These are phyloP conservation scores for Phenganax stokvisi DNA, from an alignment of 92 coral and sea anemone species.

Conservation along the genomic window DNA sequence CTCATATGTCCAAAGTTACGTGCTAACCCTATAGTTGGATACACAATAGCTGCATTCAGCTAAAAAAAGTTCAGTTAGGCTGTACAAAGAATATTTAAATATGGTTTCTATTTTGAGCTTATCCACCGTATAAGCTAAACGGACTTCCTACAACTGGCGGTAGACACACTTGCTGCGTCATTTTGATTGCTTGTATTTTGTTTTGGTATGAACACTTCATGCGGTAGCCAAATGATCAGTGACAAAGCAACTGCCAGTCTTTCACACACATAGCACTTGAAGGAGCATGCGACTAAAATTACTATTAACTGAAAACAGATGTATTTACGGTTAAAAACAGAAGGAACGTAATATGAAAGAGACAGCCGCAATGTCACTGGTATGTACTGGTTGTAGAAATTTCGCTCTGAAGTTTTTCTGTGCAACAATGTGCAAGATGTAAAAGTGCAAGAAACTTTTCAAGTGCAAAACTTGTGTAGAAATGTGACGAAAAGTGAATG, in stretches of 20 bases:
- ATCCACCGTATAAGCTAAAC: no score
- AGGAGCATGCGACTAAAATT: not conserved
- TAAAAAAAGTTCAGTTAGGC: no score
- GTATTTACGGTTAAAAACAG: not conserved
- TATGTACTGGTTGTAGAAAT: constrained; percentile 29
- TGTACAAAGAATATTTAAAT: no score
- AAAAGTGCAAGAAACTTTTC: not conserved
- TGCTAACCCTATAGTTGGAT: no score
- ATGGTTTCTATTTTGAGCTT: no score
- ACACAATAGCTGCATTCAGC: no score
- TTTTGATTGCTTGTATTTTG: no score
- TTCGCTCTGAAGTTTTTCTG: constrained; percentile 36
- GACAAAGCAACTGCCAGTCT: constrained; percentile 3
- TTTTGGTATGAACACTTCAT: not conserved
- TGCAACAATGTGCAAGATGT: constrained; percentile 9
- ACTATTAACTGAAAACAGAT: not conserved
- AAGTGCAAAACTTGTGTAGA: not conserved
- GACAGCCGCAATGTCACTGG: constrained; percentile 31
- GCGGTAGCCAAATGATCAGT: not conserved
- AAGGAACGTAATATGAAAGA: not conserved
- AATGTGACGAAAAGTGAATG: not conserved
- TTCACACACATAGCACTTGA: not conserved
- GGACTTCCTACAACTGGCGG: no score
- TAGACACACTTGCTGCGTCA: no score
- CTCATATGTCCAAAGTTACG: no score